A percentile compares a stretch with the other conserved stretches of the same genome.
Evolutionary conservation across 2,888 invertebrate genomes (phyloP).

Genomic region (Fabriciana adippe): DNA sequence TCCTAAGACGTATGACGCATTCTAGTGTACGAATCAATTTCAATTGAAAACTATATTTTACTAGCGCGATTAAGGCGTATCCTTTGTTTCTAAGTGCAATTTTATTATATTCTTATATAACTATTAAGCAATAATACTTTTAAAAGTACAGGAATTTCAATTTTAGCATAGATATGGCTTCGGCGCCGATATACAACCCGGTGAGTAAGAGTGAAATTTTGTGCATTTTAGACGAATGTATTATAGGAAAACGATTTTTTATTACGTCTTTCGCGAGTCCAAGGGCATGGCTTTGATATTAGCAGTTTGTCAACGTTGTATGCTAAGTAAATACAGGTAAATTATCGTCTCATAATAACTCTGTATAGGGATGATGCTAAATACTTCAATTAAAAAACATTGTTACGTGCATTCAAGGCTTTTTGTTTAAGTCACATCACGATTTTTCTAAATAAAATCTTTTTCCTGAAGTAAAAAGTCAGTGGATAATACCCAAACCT

Average conservation of each 20-base stretch:
- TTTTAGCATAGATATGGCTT: slow-evolving; percentile 54
- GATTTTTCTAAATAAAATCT: neutral
- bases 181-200: slow-evolving; percentile 68
- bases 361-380: slow-evolving; percentile 6
- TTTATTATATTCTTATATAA: slow-evolving; percentile 22
- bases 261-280: slow-evolving; percentile 51
- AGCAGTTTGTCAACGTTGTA: slow-evolving; percentile 9
- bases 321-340: slow-evolving; percentile 22
- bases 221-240: slow-evolving; percentile 36
- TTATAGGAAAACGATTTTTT: slow-evolving; percentile 34
- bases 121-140: slow-evolving; percentile 2
- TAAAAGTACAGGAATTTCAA: slow-evolving; percentile 11
- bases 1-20: slow-evolving; percentile 74
- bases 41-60: slow-evolving; percentile 52
- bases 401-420: slow-evolving; percentile 6
- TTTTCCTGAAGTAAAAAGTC: neutral
- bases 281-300: slow-evolving; percentile 55
- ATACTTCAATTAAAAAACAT: neutral
- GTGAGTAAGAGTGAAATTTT: slow-evolving; percentile 53
- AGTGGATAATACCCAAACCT: slow-evolving; percentile 1
- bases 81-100: slow-evolving; percentile 51
- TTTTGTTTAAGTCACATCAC: neutral
- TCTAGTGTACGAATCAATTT: slow-evolving; percentile 51
- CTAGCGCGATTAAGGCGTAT: slow-evolving; percentile 57
- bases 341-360: slow-evolving; percentile 4